Base-by-base conservation (phyloP, 30 jellyfish, hydroid and myxozoan species). In the Turritopsis dohrnii region DNA sequence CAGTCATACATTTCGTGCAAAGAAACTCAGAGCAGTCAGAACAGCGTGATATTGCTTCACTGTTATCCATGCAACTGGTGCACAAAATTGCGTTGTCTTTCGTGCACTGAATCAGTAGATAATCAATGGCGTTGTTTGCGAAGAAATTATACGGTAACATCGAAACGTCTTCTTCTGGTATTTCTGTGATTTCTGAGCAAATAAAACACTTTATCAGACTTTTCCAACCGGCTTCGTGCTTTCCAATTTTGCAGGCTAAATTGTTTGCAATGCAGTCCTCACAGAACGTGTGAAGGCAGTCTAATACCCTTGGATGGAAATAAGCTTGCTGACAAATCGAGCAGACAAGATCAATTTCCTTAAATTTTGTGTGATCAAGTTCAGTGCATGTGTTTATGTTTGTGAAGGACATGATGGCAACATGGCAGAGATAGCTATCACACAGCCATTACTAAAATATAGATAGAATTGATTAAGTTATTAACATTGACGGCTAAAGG, bases 11-110 rank as follows among this genome's bases (percentile, higher is more conserved):
- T 4, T 74, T 77, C 23, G 74, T 30, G 86, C 98, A 93, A 18
- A 93, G 88, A 53, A 93, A 93, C 79, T 87, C 96, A 16, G 98
- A 83, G 85, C 98, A 93, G 29, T 93, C 98, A 66, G 88, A 95
- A 71, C 98, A 93, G 3, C 98, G 95, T 30, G 98, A 93, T 87
- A 85, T 85, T 76, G 98, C 98, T 65, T 65, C 89, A 66, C 88
- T 91, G 66, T 85, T 93, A 81, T 93, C 98, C 21, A 60, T 74
- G 77, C 98, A 93, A 52, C 88, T 85, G 54, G 98, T 87, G 76
- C 98, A 93, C 22, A 72, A 77, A 54, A 93, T 91, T 29, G 85
- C 96, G 53, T 85, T 84, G 53, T 93, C 96, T 52, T 93, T 88
- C 89, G 95, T 84, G 79, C 91, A 85, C 65, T 93, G 96, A 28